A percentile compares a stretch with the other conserved stretches of the same genome.
phyloP scores from a whole-genome alignment of 2,888 invertebrate species.

The Hartigia nigra region DNA sequence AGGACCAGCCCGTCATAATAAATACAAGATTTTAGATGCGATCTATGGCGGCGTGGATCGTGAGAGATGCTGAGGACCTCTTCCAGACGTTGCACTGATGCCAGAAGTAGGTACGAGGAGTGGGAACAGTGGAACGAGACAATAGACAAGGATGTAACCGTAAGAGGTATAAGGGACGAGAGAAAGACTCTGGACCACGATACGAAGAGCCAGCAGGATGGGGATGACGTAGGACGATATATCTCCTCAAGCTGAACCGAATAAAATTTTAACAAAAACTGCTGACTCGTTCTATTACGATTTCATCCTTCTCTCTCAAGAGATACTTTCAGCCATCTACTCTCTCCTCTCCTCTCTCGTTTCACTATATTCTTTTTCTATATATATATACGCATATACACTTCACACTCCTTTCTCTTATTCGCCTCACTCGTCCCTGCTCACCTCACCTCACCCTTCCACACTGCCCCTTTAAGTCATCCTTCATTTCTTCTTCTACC shows the following conservation, averaged over 20 bases:
- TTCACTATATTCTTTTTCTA: slow-evolving; percentile 7
- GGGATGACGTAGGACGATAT: slow-evolving; percentile 41
- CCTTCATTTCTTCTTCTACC: neutral
- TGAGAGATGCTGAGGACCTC: neutral
- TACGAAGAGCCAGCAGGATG: slow-evolving; percentile 22
- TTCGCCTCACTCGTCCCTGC: slow-evolving; percentile 11
- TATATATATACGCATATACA: slow-evolving; percentile 1
- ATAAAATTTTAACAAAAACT: slow-evolving; percentile 56
- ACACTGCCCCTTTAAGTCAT: too few species aligned
- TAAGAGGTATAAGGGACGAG: slow-evolving; percentile 6
- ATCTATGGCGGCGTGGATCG: neutral
- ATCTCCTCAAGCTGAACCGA: slow-evolving; percentile 46
- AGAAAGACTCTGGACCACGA: slow-evolving; percentile 36
- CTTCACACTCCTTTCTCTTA: slow-evolving; percentile 5
- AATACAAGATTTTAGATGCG: slow-evolving; percentile 12
- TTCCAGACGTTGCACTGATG: neutral
- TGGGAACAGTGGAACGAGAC: slow-evolving; percentile 1
- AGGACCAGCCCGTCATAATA: slow-evolving; percentile 2
- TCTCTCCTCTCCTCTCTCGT: slow-evolving; percentile 20
- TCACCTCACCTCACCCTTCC: slow-evolving; percentile 3
- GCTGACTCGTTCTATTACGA: slow-evolving; percentile 47
- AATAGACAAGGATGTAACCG: slow-evolving; percentile 22
- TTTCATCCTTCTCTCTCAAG: slow-evolving; percentile 27
- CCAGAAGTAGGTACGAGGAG: slow-evolving; percentile 18
- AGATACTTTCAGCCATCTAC: slow-evolving; percentile 25